Evolutionary conservation across 92 coral and sea anemone genomes (phyloP), one percentile per base, ranked within the genome.

Genomic region (Virgularia gustaviana): DNA sequence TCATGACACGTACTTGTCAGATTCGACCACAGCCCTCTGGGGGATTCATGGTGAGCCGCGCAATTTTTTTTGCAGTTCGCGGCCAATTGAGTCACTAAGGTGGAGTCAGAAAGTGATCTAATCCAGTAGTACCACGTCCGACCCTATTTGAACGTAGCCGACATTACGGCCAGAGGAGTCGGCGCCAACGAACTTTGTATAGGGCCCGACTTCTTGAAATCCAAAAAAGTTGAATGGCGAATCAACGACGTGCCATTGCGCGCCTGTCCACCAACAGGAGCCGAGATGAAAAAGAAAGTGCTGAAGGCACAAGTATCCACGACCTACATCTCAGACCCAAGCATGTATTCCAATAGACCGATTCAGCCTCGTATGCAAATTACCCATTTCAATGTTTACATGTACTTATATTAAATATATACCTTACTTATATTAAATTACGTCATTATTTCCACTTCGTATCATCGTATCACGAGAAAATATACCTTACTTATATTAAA

Each of bases 71-170:
- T 45, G 12, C 68, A 57, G 10, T 75, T 75, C 59, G 57, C 61
- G 9, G 80, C 71, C 73, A 61, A 75, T 15, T 58, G 80, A 33
- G 73, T 75, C 2, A 18, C 36, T 24, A 51, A 72, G 57, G 72
- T 72, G 54, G 19, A 35, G 18, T 33, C 78, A 34, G 78, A 73
- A 22, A 73, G 73, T 25, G 72, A 73, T 20, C 80, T 58, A 32
- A 1, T 10, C 65, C 75, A 75, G 34, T 59, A 70, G 73, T 64
- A 57, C n/a, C 78, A 73, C 23, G 78, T 73, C 11, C 37, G 73
- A 16, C 62, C 81, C 44, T 35, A 76, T 6, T 61, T 76, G 25
- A 76, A 76, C 49, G 33, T 65, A 8, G 81, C 76, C 0, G 77
- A 74, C 76, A 19, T 74, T 5, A 75, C 79, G 13, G 54, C 78